Evolutionary conservation across 2,113 vertebrate species (phyloP), one percentile per base, ranked within the genome.

Genomic region (Balaenoptera acutorostrata): DNA sequence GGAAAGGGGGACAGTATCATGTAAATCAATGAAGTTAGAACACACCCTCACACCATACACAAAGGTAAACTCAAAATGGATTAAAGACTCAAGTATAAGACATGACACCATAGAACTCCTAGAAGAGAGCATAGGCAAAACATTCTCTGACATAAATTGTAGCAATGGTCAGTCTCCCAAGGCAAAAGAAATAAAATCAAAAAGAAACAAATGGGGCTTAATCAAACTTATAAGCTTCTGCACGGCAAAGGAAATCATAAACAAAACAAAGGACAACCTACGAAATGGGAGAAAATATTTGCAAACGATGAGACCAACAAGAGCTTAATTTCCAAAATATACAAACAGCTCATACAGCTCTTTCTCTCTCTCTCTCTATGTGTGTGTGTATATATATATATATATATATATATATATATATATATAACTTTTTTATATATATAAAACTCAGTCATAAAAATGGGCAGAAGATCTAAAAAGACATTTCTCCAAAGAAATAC

Each of bases 321-420:
- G 74, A 77, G 44, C 74, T 77, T 33, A 77, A 33, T 33, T 46
- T 77, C 44, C 18, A 77, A 77, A 77, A 31, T 49, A 77, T 33
- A 77, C 44, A 77, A 77, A 49, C 44, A 77, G 29, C 44, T 21
- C 29, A 77, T 46, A 21, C 29, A 77, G 44, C 5, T 52, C 49
- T 52, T 17, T 52, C 49, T 17, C 49, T 52, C 49, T 17, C 49
- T 52, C 15, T 52, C 1, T 52, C 0, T 52, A 6, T 52, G 0
- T 15, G 0, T 52, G 0, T 52, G 49, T 15, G 14, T 52, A 4
- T 1, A 4, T 49, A 13, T 49, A 5, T 49, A 14, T 49, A 49
- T 15, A 49, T 15, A 52, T 39, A 39, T 36, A 36, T 36, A 36
- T 36, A 36, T 36, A n/a, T n/a, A n/a, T n/a, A n/a, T n/a, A n/a